These are phyloP conservation scores for Bombus sylvicola DNA, from an alignment of 1,140 invertebrate genomes.

Conservation along the genomic window DNA sequence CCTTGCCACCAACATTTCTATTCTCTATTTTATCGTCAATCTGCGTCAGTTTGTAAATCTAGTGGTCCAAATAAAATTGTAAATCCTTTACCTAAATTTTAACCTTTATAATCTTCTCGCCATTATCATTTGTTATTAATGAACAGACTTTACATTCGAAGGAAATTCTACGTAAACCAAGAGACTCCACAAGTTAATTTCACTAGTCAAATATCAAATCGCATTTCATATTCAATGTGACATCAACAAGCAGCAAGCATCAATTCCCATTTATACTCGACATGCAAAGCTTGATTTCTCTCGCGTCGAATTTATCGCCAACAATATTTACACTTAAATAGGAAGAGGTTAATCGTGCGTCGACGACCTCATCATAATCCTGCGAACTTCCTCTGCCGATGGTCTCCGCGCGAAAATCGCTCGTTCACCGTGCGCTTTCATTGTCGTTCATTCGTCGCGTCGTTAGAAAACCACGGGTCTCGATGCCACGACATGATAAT, in stretches of 20 bases:
- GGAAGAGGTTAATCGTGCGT: slow-evolving; percentile 43
- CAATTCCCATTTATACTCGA: not conserved
- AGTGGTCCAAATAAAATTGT: not conserved
- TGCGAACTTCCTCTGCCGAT: not conserved
- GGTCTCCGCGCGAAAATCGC: slow-evolving; percentile 46
- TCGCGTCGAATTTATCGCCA: slow-evolving; percentile 28
- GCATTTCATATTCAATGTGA: not conserved
- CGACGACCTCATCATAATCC: slow-evolving; percentile 24
- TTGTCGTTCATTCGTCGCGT: slow-evolving; percentile 9
- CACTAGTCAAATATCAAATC: not conserved
- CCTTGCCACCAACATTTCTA: not conserved
- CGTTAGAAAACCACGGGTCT: slow-evolving; percentile 28
- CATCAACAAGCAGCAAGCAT: not conserved
- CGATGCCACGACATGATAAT: not conserved
- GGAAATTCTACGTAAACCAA: not conserved
- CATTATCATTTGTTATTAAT: not conserved
- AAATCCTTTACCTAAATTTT: not conserved
- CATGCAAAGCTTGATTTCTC: slow-evolving; percentile 20
- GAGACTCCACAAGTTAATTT: not conserved
- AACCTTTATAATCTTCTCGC: not conserved
- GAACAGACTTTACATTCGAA: not conserved
- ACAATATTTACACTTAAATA: slow-evolving; percentile 34
- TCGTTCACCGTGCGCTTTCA: slow-evolving; percentile 32
- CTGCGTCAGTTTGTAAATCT: not conserved
- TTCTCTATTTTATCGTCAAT: not conserved